Base-by-base conservation (phyloP, 2,888 invertebrate genomes). In the Agriopis marginaria region DNA sequence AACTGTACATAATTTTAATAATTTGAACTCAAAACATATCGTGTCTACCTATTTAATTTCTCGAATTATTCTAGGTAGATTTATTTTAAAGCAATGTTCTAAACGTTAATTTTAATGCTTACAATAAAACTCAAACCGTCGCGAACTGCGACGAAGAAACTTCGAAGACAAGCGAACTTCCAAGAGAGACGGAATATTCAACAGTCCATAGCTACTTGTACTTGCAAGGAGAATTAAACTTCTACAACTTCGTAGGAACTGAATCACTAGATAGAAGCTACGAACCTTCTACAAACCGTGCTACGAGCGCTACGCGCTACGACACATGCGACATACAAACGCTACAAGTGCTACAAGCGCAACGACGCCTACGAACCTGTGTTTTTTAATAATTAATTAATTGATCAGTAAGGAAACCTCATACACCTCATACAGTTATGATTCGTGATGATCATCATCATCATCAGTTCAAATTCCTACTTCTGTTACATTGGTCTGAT, bases 121-220 rank as follows among this genome's bases (percentile, higher is more conserved):
- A 69, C 61, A 62, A 51, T 69, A 69, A 66, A 65, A 65, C 69
- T 65, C 45, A 32, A 64, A 56, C 64, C 60, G 69, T 62, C 65
- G 42, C 60, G 54, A 69, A 69, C 56, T 62, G 63, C 60, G 68
- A 63, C 70, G 56, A 17, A 39, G 5, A 10, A 61, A 61, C 39
- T 61, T 17, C 12, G 12, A 60, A 60, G 60, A 60, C 60, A 66
- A 58, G 45, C 58, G 11, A 71, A 68, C 63, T 71, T 73, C 65
- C 59, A 63, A 63, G 62, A 58, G 39, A 51, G 59, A 42, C 61
- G 42, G 60, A 69, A 69, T 69, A 65, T 64, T 69, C 58, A 65
- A 65, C 69, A 65, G 56, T 32, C 59, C 69, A 55, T 42, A 64
- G 14, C 59, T 47, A 55, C 63, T 59, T 51, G 45, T 58, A 45